Evolutionary conservation across 2,888 invertebrate species (phyloP).

Genomic region (Hirtodrosophila alboralis): DNA sequence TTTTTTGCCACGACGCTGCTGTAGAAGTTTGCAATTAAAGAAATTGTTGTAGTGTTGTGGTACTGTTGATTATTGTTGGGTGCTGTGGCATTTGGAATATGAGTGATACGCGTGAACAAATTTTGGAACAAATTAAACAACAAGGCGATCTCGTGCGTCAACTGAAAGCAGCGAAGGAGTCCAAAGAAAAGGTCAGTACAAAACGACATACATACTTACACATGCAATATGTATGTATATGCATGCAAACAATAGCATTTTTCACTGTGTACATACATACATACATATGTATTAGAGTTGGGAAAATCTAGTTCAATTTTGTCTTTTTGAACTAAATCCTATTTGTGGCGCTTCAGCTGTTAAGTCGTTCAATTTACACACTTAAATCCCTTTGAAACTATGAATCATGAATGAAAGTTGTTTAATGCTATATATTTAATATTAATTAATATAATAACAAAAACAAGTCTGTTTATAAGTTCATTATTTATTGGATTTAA

Average conservation of each 20-base stretch:
- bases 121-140: slow-evolving; percentile 87
- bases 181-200: slow-evolving; percentile 88
- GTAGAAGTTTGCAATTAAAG: slow-evolving; percentile 12
- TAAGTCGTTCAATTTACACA: too few relatives aligned
- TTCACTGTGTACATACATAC: slow-evolving; percentile 8
- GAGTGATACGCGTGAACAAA: slow-evolving; percentile 85
- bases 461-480: too few relatives aligned
- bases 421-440: too few relatives aligned
- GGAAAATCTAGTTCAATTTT: too few relatives aligned
- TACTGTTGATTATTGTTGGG: slow-evolving; percentile 24
- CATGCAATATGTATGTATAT: too few relatives aligned
- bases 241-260: slow-evolving; percentile 11
- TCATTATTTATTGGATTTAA: too few relatives aligned
- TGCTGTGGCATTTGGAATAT: slow-evolving; percentile 68
- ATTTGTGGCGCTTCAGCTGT: too few relatives aligned
- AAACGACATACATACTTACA: slow-evolving; percentile 3
- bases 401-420: too few relatives aligned
- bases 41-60: slow-evolving; percentile 25
- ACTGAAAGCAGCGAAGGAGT: slow-evolving; percentile 91
- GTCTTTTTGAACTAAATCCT: too few relatives aligned
- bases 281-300: slow-evolving; percentile 3
- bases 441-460: too few relatives aligned
- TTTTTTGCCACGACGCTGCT: slow-evolving; percentile 19
- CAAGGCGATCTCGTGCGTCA: slow-evolving; percentile 93
- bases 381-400: too few relatives aligned